Conservation (phyloP, 2,797 vertebrate genomes). For the Siniperca scherzeri region DNA sequence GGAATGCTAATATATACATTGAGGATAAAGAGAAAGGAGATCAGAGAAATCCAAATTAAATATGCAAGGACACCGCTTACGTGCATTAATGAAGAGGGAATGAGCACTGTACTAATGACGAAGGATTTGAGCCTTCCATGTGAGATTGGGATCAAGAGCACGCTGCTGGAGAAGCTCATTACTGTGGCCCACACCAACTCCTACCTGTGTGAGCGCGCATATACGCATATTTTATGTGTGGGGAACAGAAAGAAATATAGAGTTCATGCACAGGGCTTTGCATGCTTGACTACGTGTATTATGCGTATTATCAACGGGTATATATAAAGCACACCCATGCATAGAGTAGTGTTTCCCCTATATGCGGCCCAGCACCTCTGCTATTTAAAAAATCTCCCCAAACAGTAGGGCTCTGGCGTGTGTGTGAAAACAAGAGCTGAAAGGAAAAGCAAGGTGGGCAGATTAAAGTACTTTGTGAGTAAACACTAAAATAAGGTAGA, state of each 20-base stretch:
- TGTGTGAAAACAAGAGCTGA: no score
- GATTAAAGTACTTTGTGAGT: no score
- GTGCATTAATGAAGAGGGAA: slow-evolving; percentile 67
- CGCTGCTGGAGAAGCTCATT: slow-evolving; percentile 72
- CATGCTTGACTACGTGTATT: background rate
- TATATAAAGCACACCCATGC: background rate
- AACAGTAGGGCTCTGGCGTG: no score
- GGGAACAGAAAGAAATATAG: slow-evolving; percentile 26
- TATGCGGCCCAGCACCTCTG: no score
- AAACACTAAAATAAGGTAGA: no score
- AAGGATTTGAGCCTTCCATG: slow-evolving; percentile 65
- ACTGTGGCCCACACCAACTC: slow-evolving; percentile 42
- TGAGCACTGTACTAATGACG: slow-evolving; percentile 64
- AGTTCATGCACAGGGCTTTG: slow-evolving; percentile 21
- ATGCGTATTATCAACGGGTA: background rate
- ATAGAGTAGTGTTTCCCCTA: background rate
- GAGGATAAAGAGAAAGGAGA: slow-evolving; percentile 55
- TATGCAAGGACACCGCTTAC: slow-evolving; percentile 67
- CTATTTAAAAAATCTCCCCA: no score
- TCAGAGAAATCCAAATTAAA: slow-evolving; percentile 74
- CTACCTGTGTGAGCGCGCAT: slow-evolving; percentile 55
- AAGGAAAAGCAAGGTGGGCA: no score
- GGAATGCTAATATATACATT: slow-evolving; percentile 51
- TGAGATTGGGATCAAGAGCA: slow-evolving; percentile 57
- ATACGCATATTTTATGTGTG: slow-evolving; percentile 29